A percentile compares a stretch with the other conserved stretches of the same genome.
phyloP scores from a whole-genome alignment of 1,140 invertebrate genomes.

The Xylocopa sonorina region DNA sequence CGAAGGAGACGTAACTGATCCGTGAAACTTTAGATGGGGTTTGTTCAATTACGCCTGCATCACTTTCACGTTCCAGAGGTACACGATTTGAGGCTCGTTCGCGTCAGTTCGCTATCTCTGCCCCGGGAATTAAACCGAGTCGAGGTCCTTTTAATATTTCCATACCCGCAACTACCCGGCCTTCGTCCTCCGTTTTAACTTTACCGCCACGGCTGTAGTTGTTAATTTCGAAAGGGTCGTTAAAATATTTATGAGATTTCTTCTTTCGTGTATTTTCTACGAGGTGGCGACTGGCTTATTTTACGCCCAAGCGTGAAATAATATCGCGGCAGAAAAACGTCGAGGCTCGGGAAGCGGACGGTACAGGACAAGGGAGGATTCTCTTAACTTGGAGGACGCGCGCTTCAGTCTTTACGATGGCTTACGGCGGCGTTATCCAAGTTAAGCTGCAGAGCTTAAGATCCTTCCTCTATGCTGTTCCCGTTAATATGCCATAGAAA shows the following conservation, averaged over 20 bases:
- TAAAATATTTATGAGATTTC: background rate
- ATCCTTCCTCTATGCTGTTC: background rate
- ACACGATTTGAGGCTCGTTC: too few species aligned
- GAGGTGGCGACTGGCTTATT: too few species aligned
- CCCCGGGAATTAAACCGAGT: too few species aligned
- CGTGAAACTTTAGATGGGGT: background rate
- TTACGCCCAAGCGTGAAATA: too few species aligned
- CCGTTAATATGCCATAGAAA: background rate
- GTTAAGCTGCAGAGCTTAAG: slow-evolving; percentile 4
- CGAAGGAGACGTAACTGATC: background rate
- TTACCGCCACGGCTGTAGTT: background rate
- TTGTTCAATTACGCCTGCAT: background rate
- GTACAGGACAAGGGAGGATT: background rate
- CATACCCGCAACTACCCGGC: too few species aligned
- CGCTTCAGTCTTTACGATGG: background rate
- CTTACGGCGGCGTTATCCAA: background rate
- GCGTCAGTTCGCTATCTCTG: too few species aligned
- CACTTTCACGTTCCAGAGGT: background rate
- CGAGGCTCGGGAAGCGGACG: background rate
- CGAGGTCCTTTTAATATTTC: too few species aligned
- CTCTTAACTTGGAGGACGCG: background rate
- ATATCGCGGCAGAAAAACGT: too few species aligned
- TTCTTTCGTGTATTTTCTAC: too few species aligned
- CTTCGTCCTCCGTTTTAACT: too few species aligned
- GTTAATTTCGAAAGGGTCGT: background rate